Percentiles rank a stretch among this genome's conserved stretches.
phyloP scores from a whole-genome alignment of 2,113 vertebrate species.

The Caranx melampygus region DNA sequence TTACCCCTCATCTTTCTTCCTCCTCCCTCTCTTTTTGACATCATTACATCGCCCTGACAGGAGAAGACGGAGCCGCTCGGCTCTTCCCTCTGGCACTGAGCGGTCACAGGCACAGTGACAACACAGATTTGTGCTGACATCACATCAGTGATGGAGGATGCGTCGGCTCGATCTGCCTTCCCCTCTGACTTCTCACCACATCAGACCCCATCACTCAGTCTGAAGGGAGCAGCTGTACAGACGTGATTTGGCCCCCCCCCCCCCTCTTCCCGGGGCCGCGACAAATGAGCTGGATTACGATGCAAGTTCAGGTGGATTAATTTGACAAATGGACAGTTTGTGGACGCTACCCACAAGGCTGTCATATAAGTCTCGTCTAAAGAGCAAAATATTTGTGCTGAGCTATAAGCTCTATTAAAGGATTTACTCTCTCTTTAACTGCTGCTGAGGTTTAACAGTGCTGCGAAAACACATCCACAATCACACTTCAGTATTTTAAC shows the following conservation, averaged over 20 bases:
- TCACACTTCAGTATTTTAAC: background rate
- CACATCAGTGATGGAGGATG: constrained; percentile 40
- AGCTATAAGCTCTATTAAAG: constrained; percentile 5
- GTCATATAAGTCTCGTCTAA: constrained; percentile 18
- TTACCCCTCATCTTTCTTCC: background rate
- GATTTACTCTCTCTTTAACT: background rate
- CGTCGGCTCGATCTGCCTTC: background rate
- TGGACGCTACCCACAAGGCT: constrained; percentile 13
- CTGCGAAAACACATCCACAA: constrained; percentile 9
- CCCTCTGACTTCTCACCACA: background rate
- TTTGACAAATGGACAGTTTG: constrained; percentile 49
- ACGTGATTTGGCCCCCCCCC: constrained; percentile 35
- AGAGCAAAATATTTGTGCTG: constrained; percentile 9
- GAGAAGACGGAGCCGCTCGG: constrained; percentile 19
- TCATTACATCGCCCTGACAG: constrained; percentile 28
- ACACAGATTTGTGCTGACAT: constrained; percentile 53
- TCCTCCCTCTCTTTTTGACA: background rate
- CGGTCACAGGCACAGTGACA: constrained; percentile 23
- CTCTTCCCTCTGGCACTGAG: constrained; percentile 1
- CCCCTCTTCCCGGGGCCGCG: background rate
- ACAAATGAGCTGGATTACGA: constrained; percentile 52
- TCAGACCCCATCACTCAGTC: constrained; percentile 59
- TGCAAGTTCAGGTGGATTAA: constrained; percentile 27
- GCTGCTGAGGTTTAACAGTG: constrained; percentile 1
- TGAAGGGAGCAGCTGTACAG: constrained; percentile 31